phyloP scores from a whole-genome alignment of 2,797 vertebrate genomes.

The Periophthalmus magnuspinnatus region DNA sequence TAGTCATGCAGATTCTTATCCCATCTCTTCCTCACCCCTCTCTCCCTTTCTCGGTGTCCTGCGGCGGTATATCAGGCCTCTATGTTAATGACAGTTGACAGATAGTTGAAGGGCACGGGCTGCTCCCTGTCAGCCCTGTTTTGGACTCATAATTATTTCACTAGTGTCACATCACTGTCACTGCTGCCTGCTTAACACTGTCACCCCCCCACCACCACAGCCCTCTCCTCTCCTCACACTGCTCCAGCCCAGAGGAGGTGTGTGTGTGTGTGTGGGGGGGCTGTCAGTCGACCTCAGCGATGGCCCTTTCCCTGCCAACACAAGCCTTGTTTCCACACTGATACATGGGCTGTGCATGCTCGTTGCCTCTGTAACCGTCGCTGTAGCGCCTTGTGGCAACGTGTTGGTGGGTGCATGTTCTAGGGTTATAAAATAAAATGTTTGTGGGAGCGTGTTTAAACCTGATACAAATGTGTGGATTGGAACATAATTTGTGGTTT shows the following conservation, averaged over 20 bases:
- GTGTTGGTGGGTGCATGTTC: constrained; percentile 50
- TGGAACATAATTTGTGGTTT: constrained; percentile 15
- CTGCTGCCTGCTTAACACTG: constrained; percentile 91
- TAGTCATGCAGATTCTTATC: constrained; percentile 32
- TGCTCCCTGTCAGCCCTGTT: constrained; percentile 98
- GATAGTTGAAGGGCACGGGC: constrained; percentile 96
- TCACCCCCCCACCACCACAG: constrained; percentile 54
- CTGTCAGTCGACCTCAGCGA: constrained; percentile 80
- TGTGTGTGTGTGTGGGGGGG: constrained; percentile 32
- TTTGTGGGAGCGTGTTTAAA: constrained; percentile 42
- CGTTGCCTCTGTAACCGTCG: constrained; percentile 65
- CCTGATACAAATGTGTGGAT: constrained; percentile 44
- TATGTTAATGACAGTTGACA: constrained; percentile 97
- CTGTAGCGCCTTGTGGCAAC: constrained; percentile 57
- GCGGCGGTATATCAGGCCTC: constrained; percentile 69
- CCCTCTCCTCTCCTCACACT: constrained; percentile 50
- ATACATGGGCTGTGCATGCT: constrained; percentile 45
- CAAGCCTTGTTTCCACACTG: constrained; percentile 66
- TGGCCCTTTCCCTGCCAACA: constrained; percentile 79
- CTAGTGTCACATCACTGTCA: constrained; percentile 99
- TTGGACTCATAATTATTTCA: constrained; percentile 99
- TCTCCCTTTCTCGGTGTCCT: constrained; percentile 49
- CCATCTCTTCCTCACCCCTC: constrained; percentile 34
- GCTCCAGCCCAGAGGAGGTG: constrained; percentile 65
- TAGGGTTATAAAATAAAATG: constrained; percentile 49